Evolutionary conservation across 2,113 vertebrate species (phyloP), one percentile per base, ranked within the genome.

Genomic region (Eulemur rufifrons): DNA sequence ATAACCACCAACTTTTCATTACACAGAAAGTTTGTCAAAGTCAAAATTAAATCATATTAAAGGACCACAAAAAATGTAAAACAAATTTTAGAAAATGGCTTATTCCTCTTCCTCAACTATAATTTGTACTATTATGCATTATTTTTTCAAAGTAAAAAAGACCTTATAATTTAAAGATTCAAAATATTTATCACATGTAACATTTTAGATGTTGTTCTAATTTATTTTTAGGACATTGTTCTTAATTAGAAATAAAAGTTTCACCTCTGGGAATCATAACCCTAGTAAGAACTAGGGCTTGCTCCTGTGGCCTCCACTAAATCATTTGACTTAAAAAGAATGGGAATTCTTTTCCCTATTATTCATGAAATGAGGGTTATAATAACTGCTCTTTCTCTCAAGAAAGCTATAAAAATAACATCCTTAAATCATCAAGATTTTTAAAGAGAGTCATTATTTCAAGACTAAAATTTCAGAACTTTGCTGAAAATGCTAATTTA

Each of bases 171-270:
- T 89, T 80, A 66, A 95, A 78, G 42, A 54, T 73, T 66, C 32
- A 68, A 89, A 89, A 59, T 91, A 56, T 54, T 71, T 84, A 45
- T 86, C 29, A 42, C 29, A 69, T 42, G 20, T 50, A 95, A 76
- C 9, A 89, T 86, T 89, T 94, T 64, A 81, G 74, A n/a, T 34
- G 15, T 74, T 63, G 39, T 20, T 85, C 77, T 92, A 66, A 37
- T 86, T 96, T 95, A 68, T 39, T 86, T 94, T 89, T 83, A 86
- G 69, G 47, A 42, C 34, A 32, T 68, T 91, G 42, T 74, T 32
- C 21, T 86, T 93, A 91, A 93, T 95, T 78, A 97, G 61, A 91
- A 95, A 66, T 39, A 39, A 89, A 76, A 80, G 29, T 50, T 86
- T 32, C 4, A 61, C 32, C 18, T 52, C 71, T 76, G 42, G 29